Evolutionary conservation across 2,888 invertebrate genomes (phyloP), one percentile per base, ranked within the genome.

Genomic region (Pemphredon lugubris): DNA sequence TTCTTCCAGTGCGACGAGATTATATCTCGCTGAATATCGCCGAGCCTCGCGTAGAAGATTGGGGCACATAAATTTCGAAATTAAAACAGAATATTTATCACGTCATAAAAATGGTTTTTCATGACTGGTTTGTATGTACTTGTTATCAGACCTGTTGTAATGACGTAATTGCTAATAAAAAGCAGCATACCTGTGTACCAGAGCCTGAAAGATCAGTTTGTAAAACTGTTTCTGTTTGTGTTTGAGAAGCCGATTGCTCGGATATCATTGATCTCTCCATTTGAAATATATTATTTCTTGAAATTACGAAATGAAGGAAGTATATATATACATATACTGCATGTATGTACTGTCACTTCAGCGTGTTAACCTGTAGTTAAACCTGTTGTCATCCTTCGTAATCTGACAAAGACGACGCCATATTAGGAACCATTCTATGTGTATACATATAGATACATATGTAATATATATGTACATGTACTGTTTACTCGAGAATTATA

Each of bases 201-300:
- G 84, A 82, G 59, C 89, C 89, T 34, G 81, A 80, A 53, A 83
- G 77, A 73, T 87, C 86, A 53, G 77, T 77, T 59, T 86, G 84
- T 61, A 85, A 70, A 67, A 88, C 80, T 5, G 88, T 87, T 72
- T 86, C 86, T 23, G 89, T 89, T 66, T 88, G 88, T n/a, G 85
- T 84, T 77, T 86, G 89, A 57, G 84, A 85, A 39, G 84, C 80
- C 18, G 86, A 79, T 58, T 87, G 84, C 45, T 85, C 85, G 30
- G 86, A 81, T 81, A 86, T 85, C 39, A 69, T 59, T 47, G 80
- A 67, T 60, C 81, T 82, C 26, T 87, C 85, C 87, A 88, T 87
- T 26, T 48, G 53, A 40, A 47, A 53, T 58, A 21, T 37, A 13
- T 16, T 14, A 2, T 14, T 40, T 11, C 11, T 40, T 16, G 18